A percentile compares a stretch with the other conserved stretches of the same genome.
Evolutionary conservation across 2,797 vertebrate genomes (phyloP).

Genomic region (Hipposideros larvatus): DNA sequence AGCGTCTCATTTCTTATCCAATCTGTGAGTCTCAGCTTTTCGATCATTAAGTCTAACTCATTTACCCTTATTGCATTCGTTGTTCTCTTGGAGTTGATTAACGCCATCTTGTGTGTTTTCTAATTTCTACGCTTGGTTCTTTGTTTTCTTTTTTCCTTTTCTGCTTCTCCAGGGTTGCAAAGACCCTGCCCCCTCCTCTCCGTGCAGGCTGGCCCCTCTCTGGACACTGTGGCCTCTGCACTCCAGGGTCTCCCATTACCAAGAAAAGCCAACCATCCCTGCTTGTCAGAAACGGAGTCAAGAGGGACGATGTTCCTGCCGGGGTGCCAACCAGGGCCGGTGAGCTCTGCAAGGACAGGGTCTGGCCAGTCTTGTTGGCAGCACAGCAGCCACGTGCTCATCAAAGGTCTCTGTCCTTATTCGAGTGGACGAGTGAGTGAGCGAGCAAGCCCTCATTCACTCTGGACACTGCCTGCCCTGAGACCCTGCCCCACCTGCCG

Average conservation of each 20-base stretch:
- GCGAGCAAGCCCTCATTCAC: accelerated
- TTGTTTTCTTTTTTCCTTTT: neutral
- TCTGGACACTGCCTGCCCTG: neutral
- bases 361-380: accelerated
- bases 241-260: neutral
- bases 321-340: accelerated
- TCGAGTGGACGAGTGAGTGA: accelerated
- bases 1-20: neutral
- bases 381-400: accelerated
- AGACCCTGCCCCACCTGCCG: neutral
- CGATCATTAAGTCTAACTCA: accelerated
- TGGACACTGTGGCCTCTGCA: neutral
- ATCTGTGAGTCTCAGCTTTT: neutral
- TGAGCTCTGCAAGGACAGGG: accelerated
- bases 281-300: neutral
- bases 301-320: accelerated
- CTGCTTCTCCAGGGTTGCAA: neutral
- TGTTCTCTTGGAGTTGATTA: neutral
- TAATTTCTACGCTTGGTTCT: neutral
- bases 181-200: neutral
- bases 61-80: accelerated
- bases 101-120: neutral
- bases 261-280: no score
- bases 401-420: accelerated
- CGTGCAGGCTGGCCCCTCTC: neutral